Percentiles rank a stretch among this genome's conserved stretches.
These are phyloP conservation scores for Bombycilla garrulus DNA, from an alignment of 2,113 vertebrate genomes.

Conservation along the genomic window DNA sequence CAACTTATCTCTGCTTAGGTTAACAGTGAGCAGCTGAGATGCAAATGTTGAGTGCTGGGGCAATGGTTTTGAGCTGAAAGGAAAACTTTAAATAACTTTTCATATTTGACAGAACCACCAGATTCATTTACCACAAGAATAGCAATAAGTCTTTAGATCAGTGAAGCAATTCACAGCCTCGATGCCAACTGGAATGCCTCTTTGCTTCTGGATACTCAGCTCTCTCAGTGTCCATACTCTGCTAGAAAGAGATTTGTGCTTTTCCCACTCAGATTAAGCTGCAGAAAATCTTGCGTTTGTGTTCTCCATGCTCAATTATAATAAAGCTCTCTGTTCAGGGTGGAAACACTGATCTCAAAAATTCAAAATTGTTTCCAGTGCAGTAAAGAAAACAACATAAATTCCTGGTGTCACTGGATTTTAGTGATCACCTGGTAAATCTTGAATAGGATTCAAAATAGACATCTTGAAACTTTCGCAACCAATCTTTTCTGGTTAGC, in stretches of 20 bases:
- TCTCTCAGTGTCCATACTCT: not conserved
- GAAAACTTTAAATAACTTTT: not conserved
- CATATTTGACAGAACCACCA: not conserved
- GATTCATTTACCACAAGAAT: not conserved
- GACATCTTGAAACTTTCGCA: not conserved
- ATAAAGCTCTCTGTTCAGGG: not conserved
- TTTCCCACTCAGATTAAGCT: not conserved
- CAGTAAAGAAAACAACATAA: not conserved
- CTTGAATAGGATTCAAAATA: not conserved
- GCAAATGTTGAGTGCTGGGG: not conserved
- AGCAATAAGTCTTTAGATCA: not conserved
- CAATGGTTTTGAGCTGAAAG: not conserved
- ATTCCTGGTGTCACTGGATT: not conserved
- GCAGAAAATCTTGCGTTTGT: not conserved
- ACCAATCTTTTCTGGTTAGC: not conserved
- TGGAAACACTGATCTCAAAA: not conserved
- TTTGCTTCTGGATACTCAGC: not conserved
- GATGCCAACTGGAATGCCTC: not conserved
- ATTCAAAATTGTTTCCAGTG: not conserved
- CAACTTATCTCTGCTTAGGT: not conserved
- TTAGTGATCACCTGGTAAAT: not conserved
- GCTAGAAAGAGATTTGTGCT: not conserved
- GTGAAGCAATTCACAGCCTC: not conserved
- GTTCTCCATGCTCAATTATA: not conserved
- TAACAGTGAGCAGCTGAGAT: not conserved